These are phyloP conservation scores for Halcyon senegalensis DNA, from an alignment of 2,113 vertebrate genomes.

Conservation along the genomic window DNA sequence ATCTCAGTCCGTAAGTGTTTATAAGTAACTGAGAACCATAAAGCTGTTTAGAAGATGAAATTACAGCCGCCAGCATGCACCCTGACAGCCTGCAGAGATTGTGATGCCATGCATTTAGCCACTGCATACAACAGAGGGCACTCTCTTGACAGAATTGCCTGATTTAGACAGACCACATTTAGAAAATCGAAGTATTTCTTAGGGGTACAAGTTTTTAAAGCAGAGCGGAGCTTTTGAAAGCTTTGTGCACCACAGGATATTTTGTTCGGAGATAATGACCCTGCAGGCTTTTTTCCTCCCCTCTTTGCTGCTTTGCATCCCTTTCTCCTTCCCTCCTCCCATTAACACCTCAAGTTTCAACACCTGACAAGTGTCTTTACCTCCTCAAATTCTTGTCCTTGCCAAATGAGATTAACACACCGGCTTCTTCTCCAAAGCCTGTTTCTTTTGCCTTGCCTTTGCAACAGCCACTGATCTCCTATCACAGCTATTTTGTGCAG, in stretches of 20 bases:
- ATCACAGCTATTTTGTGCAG: background rate
- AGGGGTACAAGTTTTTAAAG: background rate
- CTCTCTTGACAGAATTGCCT: background rate
- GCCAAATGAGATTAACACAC: background rate
- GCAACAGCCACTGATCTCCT: background rate
- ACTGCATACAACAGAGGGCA: background rate
- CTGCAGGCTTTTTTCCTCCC: background rate
- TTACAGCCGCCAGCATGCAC: background rate
- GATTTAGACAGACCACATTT: too few relatives aligned
- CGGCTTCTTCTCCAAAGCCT: background rate
- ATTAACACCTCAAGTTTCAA: background rate
- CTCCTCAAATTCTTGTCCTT: background rate
- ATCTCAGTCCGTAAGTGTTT: rapidly evolving
- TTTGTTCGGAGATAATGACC: too few relatives aligned
- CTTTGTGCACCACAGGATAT: rapidly evolving
- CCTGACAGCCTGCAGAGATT: background rate
- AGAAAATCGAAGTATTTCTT: too few relatives aligned
- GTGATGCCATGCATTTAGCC: background rate
- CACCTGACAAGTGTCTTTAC: background rate
- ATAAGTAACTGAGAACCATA: background rate
- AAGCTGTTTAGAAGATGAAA: background rate
- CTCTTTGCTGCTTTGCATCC: background rate
- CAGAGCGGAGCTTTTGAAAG: background rate
- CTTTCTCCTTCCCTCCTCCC: background rate
- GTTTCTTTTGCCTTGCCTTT: background rate